Evolutionary conservation across 2,888 invertebrate genomes (phyloP).

Genomic region (Rhagonycha fulva): DNA sequence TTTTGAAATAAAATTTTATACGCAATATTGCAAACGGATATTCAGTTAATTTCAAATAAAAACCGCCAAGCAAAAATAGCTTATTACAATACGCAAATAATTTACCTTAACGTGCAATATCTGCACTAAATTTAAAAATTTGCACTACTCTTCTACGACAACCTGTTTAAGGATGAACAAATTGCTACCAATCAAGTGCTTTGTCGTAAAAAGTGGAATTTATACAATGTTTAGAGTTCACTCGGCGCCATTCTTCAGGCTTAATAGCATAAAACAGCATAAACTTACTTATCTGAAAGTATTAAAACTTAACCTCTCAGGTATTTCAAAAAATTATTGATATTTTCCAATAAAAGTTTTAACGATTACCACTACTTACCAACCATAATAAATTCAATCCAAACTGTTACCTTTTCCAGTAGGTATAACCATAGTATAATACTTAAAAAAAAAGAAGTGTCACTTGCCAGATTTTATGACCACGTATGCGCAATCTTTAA

Average conservation of each 20-base stretch:
- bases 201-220: constrained; percentile 14
- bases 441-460: no score
- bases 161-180: constrained; percentile 13
- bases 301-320: background rate
- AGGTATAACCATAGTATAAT: no score
- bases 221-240: constrained; percentile 1
- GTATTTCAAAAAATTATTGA: background rate
- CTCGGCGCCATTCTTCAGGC: constrained; percentile 13
- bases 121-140: background rate
- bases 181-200: constrained; percentile 15
- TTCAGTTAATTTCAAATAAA: no score
- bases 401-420: background rate
- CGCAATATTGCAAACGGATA: no score
- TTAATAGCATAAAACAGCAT: constrained; percentile 3
- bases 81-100: background rate
- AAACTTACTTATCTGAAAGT: background rate
- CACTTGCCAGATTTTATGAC: no score
- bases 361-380: background rate
- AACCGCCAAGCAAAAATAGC: no score
- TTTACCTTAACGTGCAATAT: background rate
- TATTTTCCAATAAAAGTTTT: background rate
- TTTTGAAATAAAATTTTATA: no score
- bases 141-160: background rate
- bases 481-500: no score
- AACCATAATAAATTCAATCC: background rate